These are phyloP conservation scores for Napeogenes sylphis DNA, from an alignment of 2,888 invertebrate species.

Conservation along the genomic window DNA sequence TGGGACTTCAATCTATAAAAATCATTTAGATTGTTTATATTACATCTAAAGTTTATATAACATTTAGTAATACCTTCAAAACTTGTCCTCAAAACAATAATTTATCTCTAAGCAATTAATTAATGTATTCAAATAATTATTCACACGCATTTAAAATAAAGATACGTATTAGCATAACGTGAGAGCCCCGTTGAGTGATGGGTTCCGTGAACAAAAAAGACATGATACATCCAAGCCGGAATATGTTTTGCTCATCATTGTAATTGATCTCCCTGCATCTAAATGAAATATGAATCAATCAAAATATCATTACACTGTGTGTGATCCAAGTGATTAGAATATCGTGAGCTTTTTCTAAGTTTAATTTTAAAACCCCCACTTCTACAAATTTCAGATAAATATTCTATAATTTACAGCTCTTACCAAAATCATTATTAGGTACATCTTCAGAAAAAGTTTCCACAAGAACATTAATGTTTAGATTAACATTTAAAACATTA, in stretches of 20 bases:
- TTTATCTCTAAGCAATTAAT: background rate
- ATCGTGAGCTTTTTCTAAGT: background rate
- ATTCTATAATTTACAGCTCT: no score
- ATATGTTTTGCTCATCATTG: slow-evolving; percentile 48
- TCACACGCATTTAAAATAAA: background rate
- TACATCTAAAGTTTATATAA: no score
- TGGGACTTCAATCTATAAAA: no score
- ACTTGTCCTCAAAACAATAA: no score
- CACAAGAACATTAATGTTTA: no score
- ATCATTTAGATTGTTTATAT: no score
- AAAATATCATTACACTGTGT: slow-evolving; percentile 51
- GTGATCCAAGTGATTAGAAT: slow-evolving; percentile 35
- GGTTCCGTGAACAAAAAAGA: slow-evolving; percentile 34
- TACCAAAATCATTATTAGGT: no score
- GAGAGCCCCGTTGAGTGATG: slow-evolving; percentile 23
- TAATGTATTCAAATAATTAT: background rate
- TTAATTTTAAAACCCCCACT: no score
- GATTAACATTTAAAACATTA: no score
- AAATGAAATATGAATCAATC: slow-evolving; percentile 62
- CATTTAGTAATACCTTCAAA: no score
- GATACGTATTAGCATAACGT: slow-evolving; percentile 26
- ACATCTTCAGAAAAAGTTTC: no score
- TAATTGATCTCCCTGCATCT: slow-evolving; percentile 57
- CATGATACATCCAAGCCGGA: slow-evolving; percentile 36
- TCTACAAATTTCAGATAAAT: no score